Percentiles rank a stretch among this genome's conserved stretches.
phyloP scores from a whole-genome alignment of 2,797 vertebrate genomes.

The Hydrocynus forskahlii region DNA sequence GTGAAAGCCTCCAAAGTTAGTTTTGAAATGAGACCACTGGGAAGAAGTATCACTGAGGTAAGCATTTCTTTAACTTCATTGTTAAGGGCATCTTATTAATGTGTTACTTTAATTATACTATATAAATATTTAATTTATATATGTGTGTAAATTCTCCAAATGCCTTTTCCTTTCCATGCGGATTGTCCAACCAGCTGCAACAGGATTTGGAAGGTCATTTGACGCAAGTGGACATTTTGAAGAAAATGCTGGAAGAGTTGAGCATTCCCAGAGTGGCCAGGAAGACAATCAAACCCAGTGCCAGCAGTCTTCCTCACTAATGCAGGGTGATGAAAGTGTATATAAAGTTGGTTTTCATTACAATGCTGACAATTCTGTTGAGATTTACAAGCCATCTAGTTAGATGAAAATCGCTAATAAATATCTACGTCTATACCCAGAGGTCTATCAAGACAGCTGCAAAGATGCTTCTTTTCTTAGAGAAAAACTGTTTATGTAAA shows the following conservation, averaged over 20 bases:
- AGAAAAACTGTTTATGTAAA: background rate
- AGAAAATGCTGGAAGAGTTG: slow-evolving; percentile 54
- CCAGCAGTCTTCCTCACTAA: background rate
- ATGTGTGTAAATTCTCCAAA: background rate
- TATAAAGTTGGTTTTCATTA: too few species aligned
- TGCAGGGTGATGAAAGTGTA: too few species aligned
- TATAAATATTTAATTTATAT: too few species aligned
- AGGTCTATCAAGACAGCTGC: background rate
- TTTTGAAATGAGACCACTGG: slow-evolving; percentile 74
- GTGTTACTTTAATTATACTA: background rate
- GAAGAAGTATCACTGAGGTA: slow-evolving; percentile 68
- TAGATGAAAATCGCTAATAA: background rate
- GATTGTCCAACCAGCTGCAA: slow-evolving; percentile 58
- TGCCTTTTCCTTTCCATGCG: background rate
- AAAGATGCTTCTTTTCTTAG: background rate
- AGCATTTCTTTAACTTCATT: background rate
- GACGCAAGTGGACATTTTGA: slow-evolving; percentile 56
- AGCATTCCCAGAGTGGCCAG: slow-evolving; percentile 4
- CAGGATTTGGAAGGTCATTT: slow-evolving; percentile 61
- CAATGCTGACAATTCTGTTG: background rate
- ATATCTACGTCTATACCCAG: background rate
- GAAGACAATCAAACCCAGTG: background rate
- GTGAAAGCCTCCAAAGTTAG: slow-evolving; percentile 77
- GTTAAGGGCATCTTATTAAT: background rate
- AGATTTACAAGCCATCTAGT: background rate